Conservation (phyloP, 2,888 invertebrate species). For the Sarcophaga carnaria region DNA sequence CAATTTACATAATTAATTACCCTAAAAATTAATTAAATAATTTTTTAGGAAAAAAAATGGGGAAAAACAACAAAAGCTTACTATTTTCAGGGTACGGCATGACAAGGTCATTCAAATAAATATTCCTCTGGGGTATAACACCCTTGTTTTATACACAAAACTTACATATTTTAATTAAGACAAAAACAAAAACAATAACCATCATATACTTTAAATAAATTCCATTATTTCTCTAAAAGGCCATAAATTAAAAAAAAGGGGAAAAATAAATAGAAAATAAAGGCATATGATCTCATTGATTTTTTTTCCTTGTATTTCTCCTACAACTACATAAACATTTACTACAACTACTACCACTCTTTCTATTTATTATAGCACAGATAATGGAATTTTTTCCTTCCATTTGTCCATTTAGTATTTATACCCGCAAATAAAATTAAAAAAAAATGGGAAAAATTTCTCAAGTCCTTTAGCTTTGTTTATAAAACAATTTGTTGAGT, state of each 20-base stretch:
- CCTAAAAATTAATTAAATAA: too few species aligned
- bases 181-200: neutral
- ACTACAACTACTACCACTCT: too few species aligned
- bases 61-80: too few species aligned
- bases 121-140: neutral
- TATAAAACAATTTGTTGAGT: neutral
- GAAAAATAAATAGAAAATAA: conserved; percentile 8
- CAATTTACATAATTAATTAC: too few species aligned
- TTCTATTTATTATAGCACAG: neutral
- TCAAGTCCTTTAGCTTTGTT: neutral
- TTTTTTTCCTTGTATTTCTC: conserved; percentile 10
- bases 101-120: neutral
- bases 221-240: too few species aligned
- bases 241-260: neutral
- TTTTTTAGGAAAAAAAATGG: too few species aligned
- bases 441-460: neutral
- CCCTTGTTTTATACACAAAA: too few species aligned
- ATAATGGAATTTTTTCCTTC: neutral
- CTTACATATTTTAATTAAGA: too few species aligned
- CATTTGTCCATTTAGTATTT: neutral
- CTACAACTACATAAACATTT: too few species aligned
- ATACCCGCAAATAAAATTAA: neutral
- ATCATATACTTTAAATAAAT: too few species aligned
- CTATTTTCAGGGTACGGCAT: neutral
- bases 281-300: conserved; percentile 57